These are phyloP conservation scores for Drosophila maculinotata DNA, from an alignment of 2,888 invertebrate genomes.

Conservation along the genomic window DNA sequence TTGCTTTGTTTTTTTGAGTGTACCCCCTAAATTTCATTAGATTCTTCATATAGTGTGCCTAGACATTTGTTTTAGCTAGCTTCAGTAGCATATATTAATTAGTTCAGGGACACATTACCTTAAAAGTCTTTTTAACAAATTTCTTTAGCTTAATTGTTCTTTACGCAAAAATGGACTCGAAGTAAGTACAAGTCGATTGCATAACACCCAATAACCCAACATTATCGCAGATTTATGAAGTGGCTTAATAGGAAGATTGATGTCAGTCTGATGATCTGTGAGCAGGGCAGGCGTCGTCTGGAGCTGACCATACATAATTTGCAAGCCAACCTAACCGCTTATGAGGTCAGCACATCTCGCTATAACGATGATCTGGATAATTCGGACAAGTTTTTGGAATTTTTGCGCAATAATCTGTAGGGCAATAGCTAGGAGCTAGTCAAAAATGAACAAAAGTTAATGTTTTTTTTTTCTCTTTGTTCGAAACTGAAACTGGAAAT, in stretches of 20 bases:
- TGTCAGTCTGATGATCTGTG: slow-evolving; percentile 1
- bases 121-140: not conserved
- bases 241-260: not conserved
- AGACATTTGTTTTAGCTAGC: not conserved
- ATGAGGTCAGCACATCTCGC: not conserved
- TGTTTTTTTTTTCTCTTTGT: no score
- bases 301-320: slow-evolving; percentile 6
- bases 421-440: not conserved
- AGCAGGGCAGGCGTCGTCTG: slow-evolving; percentile 13
- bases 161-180: not conserved
- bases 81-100: not conserved
- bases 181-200: not conserved
- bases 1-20: no score
- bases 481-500: not conserved
- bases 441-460: not conserved
- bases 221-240: not conserved
- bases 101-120: no score
- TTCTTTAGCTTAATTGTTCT: no score
- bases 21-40: no score
- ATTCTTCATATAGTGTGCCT: not conserved
- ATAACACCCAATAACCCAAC: not conserved
- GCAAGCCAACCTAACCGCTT: no score
- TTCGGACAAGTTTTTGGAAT: slow-evolving; percentile 2
- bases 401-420: not conserved
- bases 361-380: not conserved